phyloP scores from a whole-genome alignment of 2,113 vertebrate species.

The Boulengerochromis microlepis region DNA sequence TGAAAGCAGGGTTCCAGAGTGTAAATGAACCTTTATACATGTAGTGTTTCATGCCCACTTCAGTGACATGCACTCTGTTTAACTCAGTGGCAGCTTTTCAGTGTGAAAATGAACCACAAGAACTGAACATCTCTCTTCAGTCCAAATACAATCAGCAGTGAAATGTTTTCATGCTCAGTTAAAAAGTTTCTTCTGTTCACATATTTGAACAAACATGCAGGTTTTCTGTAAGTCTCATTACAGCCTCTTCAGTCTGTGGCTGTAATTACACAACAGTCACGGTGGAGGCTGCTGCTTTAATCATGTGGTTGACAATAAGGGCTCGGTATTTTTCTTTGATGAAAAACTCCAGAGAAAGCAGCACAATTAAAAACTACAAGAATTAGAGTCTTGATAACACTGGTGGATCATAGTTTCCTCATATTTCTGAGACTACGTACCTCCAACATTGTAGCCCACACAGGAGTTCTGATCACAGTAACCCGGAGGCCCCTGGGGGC shows the following conservation, averaged over 20 bases:
- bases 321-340: neutral
- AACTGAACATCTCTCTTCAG: neutral
- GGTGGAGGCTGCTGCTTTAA: neutral
- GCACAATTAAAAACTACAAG: fast-evolving
- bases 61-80: neutral
- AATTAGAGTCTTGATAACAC: neutral
- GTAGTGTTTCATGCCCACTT: fast-evolving
- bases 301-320: fast-evolving
- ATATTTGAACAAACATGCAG: neutral
- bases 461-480: conserved; percentile 94
- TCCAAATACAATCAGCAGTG: fast-evolving
- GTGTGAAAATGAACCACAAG: neutral
- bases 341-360: neutral
- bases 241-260: neutral
- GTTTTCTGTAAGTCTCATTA: neutral
- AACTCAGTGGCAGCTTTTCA: neutral
- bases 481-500: conserved; percentile 81
- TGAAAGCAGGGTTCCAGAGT: neutral
- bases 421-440: conserved; percentile 64
- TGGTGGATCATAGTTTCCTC: fast-evolving
- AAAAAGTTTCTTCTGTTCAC: neutral
- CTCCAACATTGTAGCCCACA: conserved; percentile 85
- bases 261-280: neutral
- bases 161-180: neutral
- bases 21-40: neutral